Conservation (phyloP, 2,888 invertebrate species). For the Leptopilina myrica region DNA sequence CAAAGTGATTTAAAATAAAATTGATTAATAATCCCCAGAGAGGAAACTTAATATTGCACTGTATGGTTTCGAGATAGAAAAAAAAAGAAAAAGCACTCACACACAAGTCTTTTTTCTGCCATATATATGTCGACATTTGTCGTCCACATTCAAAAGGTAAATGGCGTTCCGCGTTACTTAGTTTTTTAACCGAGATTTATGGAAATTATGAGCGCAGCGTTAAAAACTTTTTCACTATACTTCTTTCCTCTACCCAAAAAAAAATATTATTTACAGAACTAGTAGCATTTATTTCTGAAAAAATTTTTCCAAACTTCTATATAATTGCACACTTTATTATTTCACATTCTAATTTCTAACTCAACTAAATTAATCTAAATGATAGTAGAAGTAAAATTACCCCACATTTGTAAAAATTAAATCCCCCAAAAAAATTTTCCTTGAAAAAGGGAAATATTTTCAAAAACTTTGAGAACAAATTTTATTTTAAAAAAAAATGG, state of each 20-base stretch:
- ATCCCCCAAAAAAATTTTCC: neutral
- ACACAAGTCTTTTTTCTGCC: neutral
- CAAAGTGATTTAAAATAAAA: neutral
- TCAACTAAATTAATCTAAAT: neutral
- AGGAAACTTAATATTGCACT: neutral
- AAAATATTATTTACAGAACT: neutral
- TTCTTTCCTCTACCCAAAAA: constrained; percentile 35
- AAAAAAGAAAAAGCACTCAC: neutral
- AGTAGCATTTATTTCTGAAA: neutral
- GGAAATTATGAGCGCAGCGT: constrained; percentile 60
- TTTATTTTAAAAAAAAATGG: neutral
- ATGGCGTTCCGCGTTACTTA: constrained; percentile 64
- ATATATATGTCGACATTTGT: constrained; percentile 8
- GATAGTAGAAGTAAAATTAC: neutral
- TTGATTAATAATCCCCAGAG: neutral
- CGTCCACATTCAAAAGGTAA: constrained; percentile 44
- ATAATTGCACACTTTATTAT: constrained; percentile 6
- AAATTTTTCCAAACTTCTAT: constrained; percentile 4
- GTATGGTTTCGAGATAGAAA: neutral
- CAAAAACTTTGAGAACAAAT: neutral
- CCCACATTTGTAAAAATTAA: neutral
- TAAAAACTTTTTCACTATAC: constrained; percentile 47
- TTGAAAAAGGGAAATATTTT: neutral
- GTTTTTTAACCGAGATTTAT: constrained; percentile 66
- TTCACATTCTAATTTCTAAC: neutral